Evolutionary conservation across 2,113 vertebrate genomes (phyloP).

Genomic region (Diadophis punctatus): DNA sequence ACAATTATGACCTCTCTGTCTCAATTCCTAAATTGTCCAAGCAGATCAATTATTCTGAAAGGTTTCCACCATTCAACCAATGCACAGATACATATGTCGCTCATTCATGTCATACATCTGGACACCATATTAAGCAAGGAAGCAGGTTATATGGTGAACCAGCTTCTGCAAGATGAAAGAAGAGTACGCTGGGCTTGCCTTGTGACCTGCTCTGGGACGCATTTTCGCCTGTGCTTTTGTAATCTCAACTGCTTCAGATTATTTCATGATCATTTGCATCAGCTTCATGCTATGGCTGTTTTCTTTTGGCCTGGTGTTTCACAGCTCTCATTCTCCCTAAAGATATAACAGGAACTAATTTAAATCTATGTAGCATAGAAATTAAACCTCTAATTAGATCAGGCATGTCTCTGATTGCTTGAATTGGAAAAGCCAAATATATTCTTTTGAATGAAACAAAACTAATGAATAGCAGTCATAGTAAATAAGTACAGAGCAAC

Average conservation of each 20-base stretch:
- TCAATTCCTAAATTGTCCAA: not conserved
- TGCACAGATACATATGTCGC: not conserved
- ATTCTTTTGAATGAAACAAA: conserved; percentile 40
- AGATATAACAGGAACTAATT: conserved; percentile 46
- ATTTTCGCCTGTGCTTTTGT: conserved; percentile 10
- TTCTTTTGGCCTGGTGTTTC: conserved; percentile 25
- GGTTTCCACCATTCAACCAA: not conserved
- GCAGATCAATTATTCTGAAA: not conserved
- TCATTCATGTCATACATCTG: not conserved
- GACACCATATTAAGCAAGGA: not conserved
- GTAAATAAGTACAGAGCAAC: conserved; percentile 41
- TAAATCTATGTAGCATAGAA: conserved; percentile 43
- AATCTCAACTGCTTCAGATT: not conserved
- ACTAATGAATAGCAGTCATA: conserved; percentile 42
- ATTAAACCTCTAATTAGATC: conserved; percentile 60
- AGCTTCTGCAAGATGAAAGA: not conserved
- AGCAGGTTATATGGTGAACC: not conserved
- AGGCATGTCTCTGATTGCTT: conserved; percentile 39
- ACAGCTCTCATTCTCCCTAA: not conserved
- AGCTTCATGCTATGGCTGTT: conserved; percentile 20
- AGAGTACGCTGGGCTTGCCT: not conserved
- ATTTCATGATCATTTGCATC: not conserved
- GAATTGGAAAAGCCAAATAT: conserved; percentile 30
- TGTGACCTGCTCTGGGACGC: not conserved
- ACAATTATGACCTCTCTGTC: not conserved